A percentile compares a stretch with the other conserved stretches of the same genome.
These are phyloP conservation scores for Procambarus virginalis DNA, from an alignment of 1,140 invertebrate species.

Conservation along the genomic window DNA sequence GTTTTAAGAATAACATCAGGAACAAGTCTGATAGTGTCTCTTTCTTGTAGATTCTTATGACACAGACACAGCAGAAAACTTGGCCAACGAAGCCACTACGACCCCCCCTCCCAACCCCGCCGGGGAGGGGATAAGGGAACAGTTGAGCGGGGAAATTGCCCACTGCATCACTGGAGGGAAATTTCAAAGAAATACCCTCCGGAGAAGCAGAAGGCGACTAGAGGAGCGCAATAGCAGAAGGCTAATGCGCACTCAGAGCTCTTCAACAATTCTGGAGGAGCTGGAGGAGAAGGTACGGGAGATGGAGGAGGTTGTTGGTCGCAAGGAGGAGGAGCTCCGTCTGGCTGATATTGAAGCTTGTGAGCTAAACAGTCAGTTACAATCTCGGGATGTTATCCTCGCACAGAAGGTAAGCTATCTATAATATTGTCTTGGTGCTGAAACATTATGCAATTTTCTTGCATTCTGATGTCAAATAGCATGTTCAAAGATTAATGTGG, in stretches of 20 bases:
- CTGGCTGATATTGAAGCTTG: constrained; percentile 62
- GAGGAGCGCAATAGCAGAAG: constrained; percentile 47
- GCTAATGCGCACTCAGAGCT: constrained; percentile 39
- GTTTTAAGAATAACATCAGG: no score
- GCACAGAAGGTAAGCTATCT: constrained; percentile 12
- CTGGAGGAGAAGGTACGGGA: constrained; percentile 68
- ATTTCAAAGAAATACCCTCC: constrained; percentile 46
- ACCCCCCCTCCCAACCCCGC: constrained; percentile 63
- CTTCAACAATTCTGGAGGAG: constrained; percentile 64
- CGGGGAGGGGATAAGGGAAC: constrained; percentile 56
- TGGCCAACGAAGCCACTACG: constrained; percentile 61
- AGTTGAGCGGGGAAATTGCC: constrained; percentile 48
- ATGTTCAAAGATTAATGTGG: no score
- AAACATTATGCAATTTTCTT: neutral
- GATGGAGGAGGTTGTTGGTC: constrained; percentile 63
- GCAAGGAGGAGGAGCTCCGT: constrained; percentile 64
- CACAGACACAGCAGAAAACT: constrained; percentile 67
- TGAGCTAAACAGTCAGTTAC: constrained; percentile 56
- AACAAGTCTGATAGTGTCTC: neutral
- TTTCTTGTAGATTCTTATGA: constrained; percentile 25
- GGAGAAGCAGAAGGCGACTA: constrained; percentile 37
- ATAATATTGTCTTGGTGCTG: neutral
- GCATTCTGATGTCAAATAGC: no score
- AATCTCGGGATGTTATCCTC: constrained; percentile 25
- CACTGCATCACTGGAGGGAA: constrained; percentile 21